phyloP scores from a whole-genome alignment of 2,113 vertebrate genomes.

The Anguilla japonica region DNA sequence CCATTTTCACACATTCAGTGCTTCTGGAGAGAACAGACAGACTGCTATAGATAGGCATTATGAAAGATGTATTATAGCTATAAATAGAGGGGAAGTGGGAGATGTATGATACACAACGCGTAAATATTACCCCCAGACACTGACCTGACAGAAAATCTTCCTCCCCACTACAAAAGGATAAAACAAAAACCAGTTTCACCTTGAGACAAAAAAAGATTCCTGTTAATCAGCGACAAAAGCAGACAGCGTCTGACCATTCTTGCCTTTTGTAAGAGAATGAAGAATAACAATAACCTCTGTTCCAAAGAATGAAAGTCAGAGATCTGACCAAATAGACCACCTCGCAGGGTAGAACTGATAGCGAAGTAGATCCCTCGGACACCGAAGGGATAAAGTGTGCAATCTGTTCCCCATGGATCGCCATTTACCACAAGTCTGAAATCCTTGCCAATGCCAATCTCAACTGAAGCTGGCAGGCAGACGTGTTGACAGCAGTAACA shows the following conservation, averaged over 20 bases:
- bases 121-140: background rate
- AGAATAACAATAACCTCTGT: constrained; percentile 4
- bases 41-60: background rate
- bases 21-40: background rate
- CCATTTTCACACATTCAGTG: background rate
- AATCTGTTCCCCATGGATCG: constrained; percentile 4
- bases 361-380: background rate
- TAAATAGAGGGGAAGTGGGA: background rate
- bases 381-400: constrained; percentile 5
- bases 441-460: background rate
- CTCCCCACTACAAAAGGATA: background rate
- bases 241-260: background rate
- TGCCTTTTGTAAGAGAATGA: background rate
- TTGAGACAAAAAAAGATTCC: background rate
- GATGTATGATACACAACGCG: background rate
- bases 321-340: background rate
- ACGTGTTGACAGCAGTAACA: background rate
- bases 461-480: background rate
- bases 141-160: background rate
- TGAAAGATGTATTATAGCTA: background rate
- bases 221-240: background rate
- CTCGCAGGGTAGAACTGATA: background rate
- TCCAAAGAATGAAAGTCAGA: background rate
- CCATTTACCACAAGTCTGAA: background rate
- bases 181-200: background rate